Percentiles rank a stretch among this genome's conserved stretches.
phyloP scores from a whole-genome alignment of 2,113 vertebrate species.

The Pimephales promelas region DNA sequence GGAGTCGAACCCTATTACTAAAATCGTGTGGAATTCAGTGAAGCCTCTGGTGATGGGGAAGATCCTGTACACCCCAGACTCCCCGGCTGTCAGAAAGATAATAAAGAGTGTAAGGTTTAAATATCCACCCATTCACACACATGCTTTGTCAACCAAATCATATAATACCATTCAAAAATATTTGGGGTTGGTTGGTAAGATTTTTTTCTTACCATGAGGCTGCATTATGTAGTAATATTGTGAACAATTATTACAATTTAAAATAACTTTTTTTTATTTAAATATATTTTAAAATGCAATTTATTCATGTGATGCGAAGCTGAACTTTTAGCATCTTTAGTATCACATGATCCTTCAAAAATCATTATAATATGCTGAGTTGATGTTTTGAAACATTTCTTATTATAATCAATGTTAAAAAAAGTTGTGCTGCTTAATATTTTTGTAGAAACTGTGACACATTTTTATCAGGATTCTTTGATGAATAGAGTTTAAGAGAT shows the following conservation, averaged over 20 bases:
- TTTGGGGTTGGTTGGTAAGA: too few species aligned
- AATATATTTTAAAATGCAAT: too few species aligned
- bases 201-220: too few species aligned
- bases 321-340: too few species aligned
- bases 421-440: neutral
- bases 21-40: conserved; percentile 90
- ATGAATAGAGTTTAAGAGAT: neutral
- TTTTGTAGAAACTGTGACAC: neutral
- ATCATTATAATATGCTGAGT: too few species aligned
- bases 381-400: too few species aligned
- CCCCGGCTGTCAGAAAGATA: conserved; percentile 82
- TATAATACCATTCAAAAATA: too few species aligned
- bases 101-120: conserved; percentile 87
- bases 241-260: too few species aligned
- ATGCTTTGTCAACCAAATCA: neutral
- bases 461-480: neutral
- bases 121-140: neutral
- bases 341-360: too few species aligned
- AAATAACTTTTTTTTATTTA: too few species aligned
- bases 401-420: neutral
- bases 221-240: neutral
- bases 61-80: conserved; percentile 91
- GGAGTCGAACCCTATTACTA: conserved; percentile 93
- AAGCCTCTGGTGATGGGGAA: conserved; percentile 98
- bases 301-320: too few species aligned